Evolutionary conservation across 2,888 invertebrate species (phyloP), one percentile per base, ranked within the genome.

Genomic region (Mantis religiosa): DNA sequence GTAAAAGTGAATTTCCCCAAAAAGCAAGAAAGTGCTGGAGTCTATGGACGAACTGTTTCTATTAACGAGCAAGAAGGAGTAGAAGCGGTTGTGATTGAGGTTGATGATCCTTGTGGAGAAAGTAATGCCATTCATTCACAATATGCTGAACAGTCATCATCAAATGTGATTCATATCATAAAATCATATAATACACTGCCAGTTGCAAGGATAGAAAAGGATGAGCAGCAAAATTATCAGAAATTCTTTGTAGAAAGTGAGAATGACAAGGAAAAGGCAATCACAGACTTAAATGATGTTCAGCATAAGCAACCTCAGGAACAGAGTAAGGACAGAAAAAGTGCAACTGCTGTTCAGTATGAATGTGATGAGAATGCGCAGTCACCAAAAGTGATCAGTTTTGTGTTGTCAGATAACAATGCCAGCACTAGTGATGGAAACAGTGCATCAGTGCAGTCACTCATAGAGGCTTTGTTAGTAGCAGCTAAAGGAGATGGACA

Each of bases 391-490:
- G 88, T 90, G 47, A 90, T 89, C 14, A 89, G 89, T 88, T 89
- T 89, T 84, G 89, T 90, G 88, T 71, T 89, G n/a, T 89, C 88
- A 71, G 90, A 88, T 83, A 87, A 88, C 20, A 87, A 85, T n/a
- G 89, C 34, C n/a, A 83, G 86, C 87, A 84, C 82, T n/a, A 54
- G 85, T 83, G 88, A 89, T n/a, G 87, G 88, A 30, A 89, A 86
- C 82, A 89, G 84, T 81, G 88, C 87, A 81, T 89, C 88, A 86
- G 91, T 90, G 71, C 90, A 90, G 41, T 89, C 91, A 25, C 89
- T 91, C 6, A 90, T 91, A 30, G 91, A 91, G 83, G 91, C 91
- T 12, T 90, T 91, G 82, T 89, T 91, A 54, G 91, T 90, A 88
- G 90, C 90, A 83, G 90, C 90, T 34, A 90, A 84, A 88, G 82